Percentiles rank a stretch among this genome's conserved stretches.
These are phyloP conservation scores for Rhinoptilus africanus DNA, from an alignment of 2,113 vertebrate species.

Conservation along the genomic window DNA sequence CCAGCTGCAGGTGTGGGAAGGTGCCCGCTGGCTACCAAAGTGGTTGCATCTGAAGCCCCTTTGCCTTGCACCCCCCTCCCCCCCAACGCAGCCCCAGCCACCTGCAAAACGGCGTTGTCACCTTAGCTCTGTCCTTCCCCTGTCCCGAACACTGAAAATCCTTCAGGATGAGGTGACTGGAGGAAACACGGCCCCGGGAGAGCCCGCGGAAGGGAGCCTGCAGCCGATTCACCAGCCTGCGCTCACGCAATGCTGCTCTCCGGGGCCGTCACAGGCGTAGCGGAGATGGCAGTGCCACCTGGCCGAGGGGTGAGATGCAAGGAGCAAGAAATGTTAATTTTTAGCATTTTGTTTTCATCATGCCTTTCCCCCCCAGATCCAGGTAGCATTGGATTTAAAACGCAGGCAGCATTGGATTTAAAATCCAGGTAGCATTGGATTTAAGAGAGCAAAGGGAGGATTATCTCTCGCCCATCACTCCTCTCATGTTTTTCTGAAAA, in stretches of 20 bases:
- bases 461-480: not conserved
- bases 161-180: not conserved
- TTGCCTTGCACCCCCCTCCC: not conserved
- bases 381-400: not conserved
- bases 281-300: not conserved
- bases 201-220: not conserved
- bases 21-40: not conserved
- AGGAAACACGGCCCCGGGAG: not conserved
- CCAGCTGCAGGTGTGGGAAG: not conserved
- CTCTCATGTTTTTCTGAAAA: not conserved
- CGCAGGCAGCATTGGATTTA: not conserved
- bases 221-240: not conserved
- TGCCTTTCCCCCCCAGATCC: not conserved
- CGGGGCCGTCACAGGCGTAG: not conserved
- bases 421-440: not conserved
- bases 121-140: not conserved
- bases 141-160: not conserved
- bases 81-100: not conserved
- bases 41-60: accelerated
- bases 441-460: not conserved
- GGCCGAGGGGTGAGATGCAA: not conserved
- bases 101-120: not conserved
- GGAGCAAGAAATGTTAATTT: not conserved
- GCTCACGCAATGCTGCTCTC: not conserved
- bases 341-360: not conserved